Conservation (phyloP, 2,888 invertebrate species). For the Agriopis marginaria region DNA sequence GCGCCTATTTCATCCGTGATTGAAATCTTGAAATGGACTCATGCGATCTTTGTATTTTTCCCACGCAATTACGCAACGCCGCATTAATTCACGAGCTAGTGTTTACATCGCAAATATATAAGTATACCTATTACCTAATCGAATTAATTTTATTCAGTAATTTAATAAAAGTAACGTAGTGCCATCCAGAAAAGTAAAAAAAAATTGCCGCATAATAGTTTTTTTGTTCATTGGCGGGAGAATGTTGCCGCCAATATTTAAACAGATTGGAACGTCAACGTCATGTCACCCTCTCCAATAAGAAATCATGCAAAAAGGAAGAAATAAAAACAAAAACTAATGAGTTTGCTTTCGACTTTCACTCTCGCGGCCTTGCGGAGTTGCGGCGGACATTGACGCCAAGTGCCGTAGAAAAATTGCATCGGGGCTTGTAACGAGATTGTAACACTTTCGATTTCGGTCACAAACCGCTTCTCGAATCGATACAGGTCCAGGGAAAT, state of each 20-base stretch:
- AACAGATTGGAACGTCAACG: slow-evolving; percentile 8
- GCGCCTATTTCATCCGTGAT: slow-evolving; percentile 33
- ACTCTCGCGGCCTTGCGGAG: slow-evolving; percentile 68
- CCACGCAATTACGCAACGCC: slow-evolving; percentile 57
- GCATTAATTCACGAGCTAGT: slow-evolving; percentile 37
- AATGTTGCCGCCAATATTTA: slow-evolving; percentile 20
- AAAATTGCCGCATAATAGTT: too few relatives aligned
- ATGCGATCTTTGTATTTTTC: slow-evolving; percentile 53
- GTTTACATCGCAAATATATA: slow-evolving; percentile 36
- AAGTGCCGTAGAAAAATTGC: slow-evolving; percentile 62
- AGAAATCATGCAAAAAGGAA: slow-evolving; percentile 47
- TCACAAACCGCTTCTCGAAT: slow-evolving; percentile 51
- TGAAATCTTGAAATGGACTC: slow-evolving; percentile 17
- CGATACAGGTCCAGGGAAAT: slow-evolving; percentile 18
- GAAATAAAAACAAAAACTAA: slow-evolving; percentile 57
- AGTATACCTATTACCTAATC: background rate
- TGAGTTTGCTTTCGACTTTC: slow-evolving; percentile 76
- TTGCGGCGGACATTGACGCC: slow-evolving; percentile 70
- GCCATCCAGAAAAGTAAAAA: too few relatives aligned
- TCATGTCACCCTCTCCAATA: slow-evolving; percentile 28
- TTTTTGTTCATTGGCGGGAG: too few relatives aligned
- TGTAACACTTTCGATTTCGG: slow-evolving; percentile 62
- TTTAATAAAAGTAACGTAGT: too few relatives aligned
- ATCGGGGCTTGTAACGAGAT: slow-evolving; percentile 50
- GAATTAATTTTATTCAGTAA: too few relatives aligned